These are phyloP conservation scores for Varanus komodoensis DNA, from an alignment of 2,113 vertebrate species.

Conservation along the genomic window DNA sequence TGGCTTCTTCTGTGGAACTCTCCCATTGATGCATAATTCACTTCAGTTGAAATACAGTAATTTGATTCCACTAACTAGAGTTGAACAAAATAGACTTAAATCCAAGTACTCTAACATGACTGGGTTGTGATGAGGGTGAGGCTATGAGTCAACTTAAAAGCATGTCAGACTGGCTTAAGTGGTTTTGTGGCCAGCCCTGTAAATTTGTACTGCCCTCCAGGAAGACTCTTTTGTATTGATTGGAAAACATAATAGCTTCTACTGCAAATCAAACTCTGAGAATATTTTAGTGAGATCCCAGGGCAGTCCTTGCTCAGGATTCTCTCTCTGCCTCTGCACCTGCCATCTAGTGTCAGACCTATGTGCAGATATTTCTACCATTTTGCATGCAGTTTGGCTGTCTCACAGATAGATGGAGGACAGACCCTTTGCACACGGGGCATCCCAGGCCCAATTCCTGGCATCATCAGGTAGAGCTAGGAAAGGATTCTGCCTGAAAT, in stretches of 20 bases:
- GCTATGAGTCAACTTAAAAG: conserved; percentile 13
- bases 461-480: too few relatives aligned
- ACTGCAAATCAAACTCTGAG: conserved; percentile 36
- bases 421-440: too few relatives aligned
- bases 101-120: background rate
- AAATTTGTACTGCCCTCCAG: background rate
- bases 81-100: background rate
- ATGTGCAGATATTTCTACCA: background rate
- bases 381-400: background rate
- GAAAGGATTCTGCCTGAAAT: too few relatives aligned
- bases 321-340: conserved; percentile 16
- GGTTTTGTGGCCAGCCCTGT: conserved; percentile 14
- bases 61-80: background rate
- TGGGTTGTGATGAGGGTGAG: conserved; percentile 4
- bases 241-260: conserved; percentile 59
- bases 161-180: conserved; percentile 8
- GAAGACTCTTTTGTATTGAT: conserved; percentile 64
- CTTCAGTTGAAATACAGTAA: conserved; percentile 3
- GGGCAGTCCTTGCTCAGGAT: background rate
- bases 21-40: background rate
- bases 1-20: background rate
- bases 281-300: conserved; percentile 26
- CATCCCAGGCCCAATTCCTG: too few relatives aligned
- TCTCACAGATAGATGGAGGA: fast-evolving
- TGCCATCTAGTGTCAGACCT: background rate